These are phyloP conservation scores for Choreutis nemorana DNA, from an alignment of 2,888 invertebrate species.

Conservation along the genomic window DNA sequence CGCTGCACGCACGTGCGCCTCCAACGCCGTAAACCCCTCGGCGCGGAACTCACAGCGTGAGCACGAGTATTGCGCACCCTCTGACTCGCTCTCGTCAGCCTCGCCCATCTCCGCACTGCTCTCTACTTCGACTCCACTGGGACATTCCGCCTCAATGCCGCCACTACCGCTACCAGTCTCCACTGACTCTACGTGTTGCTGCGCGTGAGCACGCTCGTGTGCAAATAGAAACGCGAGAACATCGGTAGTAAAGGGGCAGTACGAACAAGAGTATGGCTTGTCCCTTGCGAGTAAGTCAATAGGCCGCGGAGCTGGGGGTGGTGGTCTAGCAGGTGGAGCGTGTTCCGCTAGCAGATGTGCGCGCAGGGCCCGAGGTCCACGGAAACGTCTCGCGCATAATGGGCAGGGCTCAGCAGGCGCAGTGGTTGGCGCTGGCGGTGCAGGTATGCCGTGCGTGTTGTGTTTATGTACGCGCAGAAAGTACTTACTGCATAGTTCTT, in stretches of 20 bases:
- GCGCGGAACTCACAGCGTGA: constrained; percentile 58
- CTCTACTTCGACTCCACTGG: constrained; percentile 40
- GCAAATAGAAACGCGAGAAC: constrained; percentile 90
- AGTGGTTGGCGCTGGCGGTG: constrained; percentile 73
- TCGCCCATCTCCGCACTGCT: constrained; percentile 48
- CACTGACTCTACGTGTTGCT: constrained; percentile 29
- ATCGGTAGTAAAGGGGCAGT: constrained; percentile 89
- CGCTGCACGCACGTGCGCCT: constrained; percentile 54
- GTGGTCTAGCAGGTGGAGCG: constrained; percentile 64
- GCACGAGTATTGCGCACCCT: constrained; percentile 47
- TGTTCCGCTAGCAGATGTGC: constrained; percentile 89
- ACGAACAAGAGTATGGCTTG: constrained; percentile 88
- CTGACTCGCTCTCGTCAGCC: constrained; percentile 26
- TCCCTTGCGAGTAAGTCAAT: constrained; percentile 64
- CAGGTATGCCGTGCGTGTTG: constrained; percentile 96
- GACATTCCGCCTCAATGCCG: constrained; percentile 18
- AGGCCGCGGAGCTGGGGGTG: constrained; percentile 52
- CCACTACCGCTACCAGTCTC: constrained; percentile 24
- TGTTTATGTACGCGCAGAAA: constrained; percentile 97
- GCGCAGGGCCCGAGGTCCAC: constrained; percentile 87
- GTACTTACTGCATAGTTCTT: constrained; percentile 97
- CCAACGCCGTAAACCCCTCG: constrained; percentile 52
- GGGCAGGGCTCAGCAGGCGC: constrained; percentile 71
- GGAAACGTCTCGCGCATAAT: constrained; percentile 85
- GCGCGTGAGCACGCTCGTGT: constrained; percentile 86